Evolutionary conservation across 2,888 invertebrate species (phyloP).

Genomic region (Tinea pellionella): DNA sequence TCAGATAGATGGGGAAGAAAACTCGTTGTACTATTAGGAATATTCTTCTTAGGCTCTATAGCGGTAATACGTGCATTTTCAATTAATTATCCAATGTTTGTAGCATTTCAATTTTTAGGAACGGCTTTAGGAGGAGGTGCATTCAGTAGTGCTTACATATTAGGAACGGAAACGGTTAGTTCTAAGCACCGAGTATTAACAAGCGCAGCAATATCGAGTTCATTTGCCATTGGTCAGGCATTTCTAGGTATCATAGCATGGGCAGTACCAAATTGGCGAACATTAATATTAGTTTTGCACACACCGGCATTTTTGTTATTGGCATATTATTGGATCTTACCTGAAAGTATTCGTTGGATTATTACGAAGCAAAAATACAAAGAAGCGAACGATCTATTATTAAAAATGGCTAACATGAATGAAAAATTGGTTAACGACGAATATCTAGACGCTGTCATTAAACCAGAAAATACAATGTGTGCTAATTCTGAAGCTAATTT

Average conservation of each 20-base stretch:
- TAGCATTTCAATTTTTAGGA: background rate
- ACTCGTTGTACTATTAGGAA: background rate
- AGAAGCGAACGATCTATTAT: background rate
- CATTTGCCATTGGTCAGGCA: background rate
- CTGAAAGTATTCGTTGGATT: background rate
- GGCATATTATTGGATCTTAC: conserved; percentile 4
- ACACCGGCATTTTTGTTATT: background rate
- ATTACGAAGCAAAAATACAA: background rate
- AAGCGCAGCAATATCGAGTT: background rate
- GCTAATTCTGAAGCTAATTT: background rate
- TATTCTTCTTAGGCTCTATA: background rate
- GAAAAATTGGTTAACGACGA: background rate
- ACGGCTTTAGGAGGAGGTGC: background rate
- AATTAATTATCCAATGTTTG: conserved; percentile 2
- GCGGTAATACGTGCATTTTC: background rate
- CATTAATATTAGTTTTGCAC: background rate
- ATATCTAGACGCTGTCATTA: background rate
- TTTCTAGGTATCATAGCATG: background rate
- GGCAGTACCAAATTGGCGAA: background rate
- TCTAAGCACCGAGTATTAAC: background rate
- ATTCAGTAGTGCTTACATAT: background rate
- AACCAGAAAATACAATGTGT: background rate
- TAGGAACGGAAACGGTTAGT: background rate
- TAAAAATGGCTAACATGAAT: conserved; percentile 5
- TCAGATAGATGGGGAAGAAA: conserved; percentile 7